Evolutionary conservation across 1,140 invertebrate genomes (phyloP).

Genomic region (Aphidius gifuensis): DNA sequence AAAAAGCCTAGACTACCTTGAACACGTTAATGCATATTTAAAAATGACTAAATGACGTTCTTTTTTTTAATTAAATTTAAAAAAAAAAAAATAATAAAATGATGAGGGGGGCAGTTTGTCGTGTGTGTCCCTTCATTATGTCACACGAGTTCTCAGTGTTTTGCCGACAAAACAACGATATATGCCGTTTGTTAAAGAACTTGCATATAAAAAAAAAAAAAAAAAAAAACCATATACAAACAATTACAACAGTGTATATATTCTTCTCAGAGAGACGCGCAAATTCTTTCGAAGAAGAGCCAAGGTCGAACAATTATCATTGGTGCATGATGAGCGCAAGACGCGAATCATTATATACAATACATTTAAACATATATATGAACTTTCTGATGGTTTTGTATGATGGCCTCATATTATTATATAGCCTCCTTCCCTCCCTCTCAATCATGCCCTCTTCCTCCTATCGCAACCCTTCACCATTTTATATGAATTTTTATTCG

Average conservation of each 20-base stretch:
- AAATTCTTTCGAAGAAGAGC: constrained; percentile 51
- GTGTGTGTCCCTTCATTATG: constrained; percentile 23
- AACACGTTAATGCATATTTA: too few species aligned
- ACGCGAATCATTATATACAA: constrained; percentile 26
- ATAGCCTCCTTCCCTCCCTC: background rate
- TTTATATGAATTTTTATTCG: too few species aligned
- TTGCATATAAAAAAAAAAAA: too few species aligned
- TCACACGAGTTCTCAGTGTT: constrained; percentile 17
- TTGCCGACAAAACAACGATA: background rate
- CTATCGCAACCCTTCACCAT: background rate
- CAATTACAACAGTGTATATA: too few species aligned
- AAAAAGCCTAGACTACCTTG: too few species aligned
- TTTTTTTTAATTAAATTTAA: too few species aligned
- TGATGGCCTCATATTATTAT: constrained; percentile 17
- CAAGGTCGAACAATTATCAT: constrained; percentile 51
- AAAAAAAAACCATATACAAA: too few species aligned
- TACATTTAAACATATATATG: constrained; percentile 27
- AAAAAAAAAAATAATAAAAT: too few species aligned
- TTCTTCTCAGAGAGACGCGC: constrained; percentile 10
- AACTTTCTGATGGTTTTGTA: constrained; percentile 32
- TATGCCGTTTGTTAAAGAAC: constrained; percentile 11
- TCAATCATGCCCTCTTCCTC: constrained; percentile 15
- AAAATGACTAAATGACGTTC: too few species aligned
- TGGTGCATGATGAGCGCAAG: constrained; percentile 33
- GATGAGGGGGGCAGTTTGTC: too few species aligned